Conservation (phyloP, 2,888 invertebrate species). For the Anthrax anthrax region DNA sequence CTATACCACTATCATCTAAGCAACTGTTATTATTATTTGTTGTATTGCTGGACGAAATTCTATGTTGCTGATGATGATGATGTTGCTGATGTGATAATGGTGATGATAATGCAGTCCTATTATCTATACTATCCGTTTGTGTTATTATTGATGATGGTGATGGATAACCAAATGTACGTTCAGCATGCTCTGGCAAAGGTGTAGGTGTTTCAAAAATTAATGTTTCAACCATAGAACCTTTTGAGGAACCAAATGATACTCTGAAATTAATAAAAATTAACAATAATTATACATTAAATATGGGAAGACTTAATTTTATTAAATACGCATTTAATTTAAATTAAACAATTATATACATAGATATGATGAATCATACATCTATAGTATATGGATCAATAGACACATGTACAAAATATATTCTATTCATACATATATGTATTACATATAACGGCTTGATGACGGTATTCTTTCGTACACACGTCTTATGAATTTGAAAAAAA, state of each 20-base stretch:
- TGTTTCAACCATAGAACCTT: constrained; percentile 90
- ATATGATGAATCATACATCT: no score
- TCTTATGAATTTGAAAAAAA: no score
- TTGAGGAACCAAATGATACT: constrained; percentile 87
- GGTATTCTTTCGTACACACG: no score
- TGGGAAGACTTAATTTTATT: no score
- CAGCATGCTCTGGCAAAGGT: constrained; percentile 44
- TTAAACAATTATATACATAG: not conserved
- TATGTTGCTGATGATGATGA: constrained; percentile 31
- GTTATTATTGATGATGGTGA: not conserved
- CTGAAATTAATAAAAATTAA: constrained; percentile 38
- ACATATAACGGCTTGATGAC: no score
- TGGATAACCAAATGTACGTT: constrained; percentile 29
- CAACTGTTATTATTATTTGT: constrained; percentile 4
- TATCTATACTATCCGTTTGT: not conserved
- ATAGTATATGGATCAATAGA: no score
- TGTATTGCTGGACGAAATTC: constrained; percentile 33
- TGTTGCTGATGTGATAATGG: constrained; percentile 22
- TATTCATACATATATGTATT: no score
- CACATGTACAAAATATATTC: no score
- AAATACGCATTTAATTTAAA: not conserved
- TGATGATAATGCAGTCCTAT: constrained; percentile 32
- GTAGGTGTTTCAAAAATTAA: constrained; percentile 73
- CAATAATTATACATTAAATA: no score
- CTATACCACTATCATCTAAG: constrained; percentile 33